Evolutionary conservation across 2,888 invertebrate species (phyloP).

Genomic region (Stenichneumon culpator): DNA sequence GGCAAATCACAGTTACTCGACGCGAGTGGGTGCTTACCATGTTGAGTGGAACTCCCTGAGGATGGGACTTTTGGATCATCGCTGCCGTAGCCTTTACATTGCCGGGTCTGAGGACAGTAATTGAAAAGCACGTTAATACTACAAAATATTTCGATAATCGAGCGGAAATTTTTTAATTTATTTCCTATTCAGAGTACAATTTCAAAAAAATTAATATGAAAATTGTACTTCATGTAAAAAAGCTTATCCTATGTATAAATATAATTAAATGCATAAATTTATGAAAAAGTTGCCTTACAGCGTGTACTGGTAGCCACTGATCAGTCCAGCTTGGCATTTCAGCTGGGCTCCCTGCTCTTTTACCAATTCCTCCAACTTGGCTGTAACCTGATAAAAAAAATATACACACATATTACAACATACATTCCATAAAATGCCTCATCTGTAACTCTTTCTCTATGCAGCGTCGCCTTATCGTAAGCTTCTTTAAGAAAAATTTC

Average conservation of each 20-base stretch:
- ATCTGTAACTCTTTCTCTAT: too few relatives aligned
- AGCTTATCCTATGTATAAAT: background rate
- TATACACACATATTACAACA: background rate
- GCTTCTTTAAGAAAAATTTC: too few relatives aligned
- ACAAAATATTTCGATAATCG: background rate
- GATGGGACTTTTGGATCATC: constrained; percentile 71
- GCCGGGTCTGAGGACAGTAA: constrained; percentile 68
- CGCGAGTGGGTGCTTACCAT: constrained; percentile 74
- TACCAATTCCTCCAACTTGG: constrained; percentile 80
- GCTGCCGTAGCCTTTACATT: constrained; percentile 67
- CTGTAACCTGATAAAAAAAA: constrained; percentile 74
- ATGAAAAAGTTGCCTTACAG: constrained; percentile 74
- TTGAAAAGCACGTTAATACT: constrained; percentile 11
- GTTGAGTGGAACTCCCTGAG: constrained; percentile 75
- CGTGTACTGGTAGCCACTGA: constrained; percentile 81
- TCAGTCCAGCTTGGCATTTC: constrained; percentile 79
- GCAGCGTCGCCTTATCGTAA: too few relatives aligned
- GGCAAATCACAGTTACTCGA: background rate
- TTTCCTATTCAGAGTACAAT: too few relatives aligned
- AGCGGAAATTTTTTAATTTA: too few relatives aligned
- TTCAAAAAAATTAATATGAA: constrained; percentile 11
- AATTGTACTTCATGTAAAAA: background rate
- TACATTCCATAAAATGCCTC: background rate
- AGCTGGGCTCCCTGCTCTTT: constrained; percentile 82
- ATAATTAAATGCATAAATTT: background rate